Evolutionary conservation across 2,888 invertebrate genomes (phyloP), one percentile per base, ranked within the genome.

Genomic region (Anarsia innoxiella): DNA sequence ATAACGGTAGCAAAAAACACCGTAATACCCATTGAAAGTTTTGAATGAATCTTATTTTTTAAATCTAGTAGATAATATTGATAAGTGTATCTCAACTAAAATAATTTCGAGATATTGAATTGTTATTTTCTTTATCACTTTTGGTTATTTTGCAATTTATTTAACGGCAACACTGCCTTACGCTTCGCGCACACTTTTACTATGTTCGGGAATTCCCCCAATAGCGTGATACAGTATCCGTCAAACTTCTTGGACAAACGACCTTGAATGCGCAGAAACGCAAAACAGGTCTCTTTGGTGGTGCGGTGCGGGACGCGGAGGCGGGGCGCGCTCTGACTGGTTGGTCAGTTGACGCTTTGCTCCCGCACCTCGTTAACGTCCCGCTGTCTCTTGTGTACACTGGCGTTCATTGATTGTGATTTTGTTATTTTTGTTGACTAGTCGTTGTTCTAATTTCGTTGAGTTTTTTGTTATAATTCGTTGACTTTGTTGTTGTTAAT

Each of bases 261-360:
- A 23, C 34, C 12, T 25, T 25, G 25, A 34, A 25, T 29, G 29
- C 29, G 19, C 19, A 31, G 29, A 29, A 29, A 29, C 29, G 13
- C 3, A 29, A 14, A n/a, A n/a, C 14, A 29, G 29, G 13, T 29
- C 29, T 29, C 29, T 14, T 14, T 14, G 29, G 29, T 12, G 29
- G 29, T 14, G 29, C 14, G 29, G 9, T 3, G 28, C 11, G 28
- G 28, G n/a, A n/a, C n/a, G n/a, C n/a, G n/a, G 26, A 26, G 26
- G 26, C 5, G n/a, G 26, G 3, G 10, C 27, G 10, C 27, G 27
- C 27, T 3, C 23, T 3, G 27, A 10, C 12, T 27, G 27, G 27
- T 27, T 12, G 11, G 2, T 27, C 5, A 27, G 27, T 27, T 12
- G 27, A 10, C 27, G 6, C 12, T 27, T 6, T 12, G 27, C 27